Percentiles rank a stretch among this genome's conserved stretches.
Conservation (phyloP, 1,140 invertebrate genomes). For the Leptopilina boulardi region DNA sequence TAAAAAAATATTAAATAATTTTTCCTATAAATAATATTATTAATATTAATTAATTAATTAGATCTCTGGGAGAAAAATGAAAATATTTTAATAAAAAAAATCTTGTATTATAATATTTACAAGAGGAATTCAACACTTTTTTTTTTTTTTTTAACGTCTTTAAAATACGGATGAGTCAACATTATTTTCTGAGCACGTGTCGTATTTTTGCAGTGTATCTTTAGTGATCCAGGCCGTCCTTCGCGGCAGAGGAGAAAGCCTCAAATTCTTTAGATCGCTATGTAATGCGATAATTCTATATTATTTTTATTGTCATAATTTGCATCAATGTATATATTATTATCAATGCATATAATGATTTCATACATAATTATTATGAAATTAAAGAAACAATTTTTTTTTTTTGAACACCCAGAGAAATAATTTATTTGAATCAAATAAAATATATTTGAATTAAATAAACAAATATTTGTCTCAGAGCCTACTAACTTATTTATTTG, state of each 20-base stretch:
- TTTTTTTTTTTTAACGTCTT: neutral
- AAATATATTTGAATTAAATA: too few relatives aligned
- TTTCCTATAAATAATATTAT: too few relatives aligned
- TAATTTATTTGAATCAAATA: too few relatives aligned
- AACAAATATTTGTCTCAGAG: too few relatives aligned
- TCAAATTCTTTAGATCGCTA: slow-evolving; percentile 9
- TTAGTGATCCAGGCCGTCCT: slow-evolving; percentile 1
- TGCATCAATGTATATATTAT: neutral
- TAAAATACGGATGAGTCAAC: neutral
- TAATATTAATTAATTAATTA: too few relatives aligned
- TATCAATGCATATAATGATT: neutral
- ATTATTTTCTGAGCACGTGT: slow-evolving; percentile 17
- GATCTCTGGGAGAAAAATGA: neutral
- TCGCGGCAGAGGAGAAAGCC: neutral
- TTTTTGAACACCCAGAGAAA: too few relatives aligned
- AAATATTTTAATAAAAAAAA: neutral
- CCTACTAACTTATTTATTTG: too few relatives aligned
- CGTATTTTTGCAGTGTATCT: slow-evolving; percentile 14
- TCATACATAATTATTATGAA: too few relatives aligned
- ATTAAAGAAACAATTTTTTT: too few relatives aligned
- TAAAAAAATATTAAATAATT: too few relatives aligned
- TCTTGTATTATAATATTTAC: neutral
- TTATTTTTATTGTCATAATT: neutral
- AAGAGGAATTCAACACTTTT: neutral
- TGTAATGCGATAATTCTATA: slow-evolving; percentile 7